Conservation (phyloP, 1,140 invertebrate species). For the Brachionus rubens region DNA sequence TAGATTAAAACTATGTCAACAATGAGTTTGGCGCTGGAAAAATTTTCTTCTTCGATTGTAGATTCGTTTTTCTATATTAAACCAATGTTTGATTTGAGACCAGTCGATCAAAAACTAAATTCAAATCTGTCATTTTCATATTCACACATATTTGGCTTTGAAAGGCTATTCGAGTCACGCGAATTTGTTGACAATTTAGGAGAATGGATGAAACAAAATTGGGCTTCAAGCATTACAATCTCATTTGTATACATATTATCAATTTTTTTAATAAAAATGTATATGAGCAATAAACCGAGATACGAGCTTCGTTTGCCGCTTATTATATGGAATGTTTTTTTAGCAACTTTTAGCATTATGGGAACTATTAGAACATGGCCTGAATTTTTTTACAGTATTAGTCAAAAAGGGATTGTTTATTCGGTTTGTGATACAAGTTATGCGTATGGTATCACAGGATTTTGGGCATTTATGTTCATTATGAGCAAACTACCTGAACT, state of each 20-base stretch:
- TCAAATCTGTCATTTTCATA: not conserved
- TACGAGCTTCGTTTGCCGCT: conserved; percentile 80
- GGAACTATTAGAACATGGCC: conserved; percentile 68
- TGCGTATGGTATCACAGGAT: conserved; percentile 70
- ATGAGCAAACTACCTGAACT: conserved; percentile 89
- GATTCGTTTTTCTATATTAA: conserved; percentile 22
- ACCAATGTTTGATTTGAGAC: conserved; percentile 23
- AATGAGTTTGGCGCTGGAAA: conserved; percentile 20
- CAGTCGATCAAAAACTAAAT: not conserved
- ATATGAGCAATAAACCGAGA: conserved; percentile 82
- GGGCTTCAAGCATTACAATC: conserved; percentile 77
- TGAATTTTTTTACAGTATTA: conserved; percentile 78
- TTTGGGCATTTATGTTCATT: conserved; percentile 67
- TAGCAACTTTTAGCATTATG: conserved; percentile 91
- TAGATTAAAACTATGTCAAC: conserved; percentile 27
- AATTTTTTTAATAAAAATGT: conserved; percentile 84
- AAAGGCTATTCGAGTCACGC: conserved; percentile 17
- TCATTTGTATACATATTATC: conserved; percentile 82
- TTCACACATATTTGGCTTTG: conserved; percentile 43
- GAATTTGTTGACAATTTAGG: conserved; percentile 31
- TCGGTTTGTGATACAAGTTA: conserved; percentile 73
- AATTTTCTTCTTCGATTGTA: not conserved
- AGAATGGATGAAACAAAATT: conserved; percentile 87
- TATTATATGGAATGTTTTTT: conserved; percentile 81
- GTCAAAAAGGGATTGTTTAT: conserved; percentile 82